A percentile compares a stretch with the other conserved stretches of the same genome.
Evolutionary conservation across 2,888 invertebrate species (phyloP).

Genomic region (Saturnia japonica): DNA sequence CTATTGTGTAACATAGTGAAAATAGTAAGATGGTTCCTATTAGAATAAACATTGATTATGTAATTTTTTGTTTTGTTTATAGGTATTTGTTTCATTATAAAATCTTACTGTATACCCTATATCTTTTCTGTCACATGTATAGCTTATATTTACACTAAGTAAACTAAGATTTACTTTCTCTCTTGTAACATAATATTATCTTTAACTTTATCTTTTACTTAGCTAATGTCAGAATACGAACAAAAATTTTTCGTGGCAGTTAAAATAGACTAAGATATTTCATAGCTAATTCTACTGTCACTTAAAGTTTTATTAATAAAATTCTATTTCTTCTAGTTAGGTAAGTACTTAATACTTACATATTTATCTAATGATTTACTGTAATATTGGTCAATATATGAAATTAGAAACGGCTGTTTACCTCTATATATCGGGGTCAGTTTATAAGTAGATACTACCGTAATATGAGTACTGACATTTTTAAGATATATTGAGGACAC

Average conservation of each 20-base stretch:
- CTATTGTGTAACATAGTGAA: no score
- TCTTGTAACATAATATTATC: neutral
- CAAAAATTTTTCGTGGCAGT: no score
- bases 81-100: neutral
- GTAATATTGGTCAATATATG: neutral
- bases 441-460: neutral
- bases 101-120: neutral
- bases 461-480: neutral
- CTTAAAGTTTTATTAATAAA: neutral
- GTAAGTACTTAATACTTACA: neutral
- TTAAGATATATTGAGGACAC: conserved; percentile 6
- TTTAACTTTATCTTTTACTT: neutral
- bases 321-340: neutral
- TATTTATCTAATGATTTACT: neutral
- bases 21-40: no score
- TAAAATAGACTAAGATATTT: neutral
- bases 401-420: conserved; percentile 1
- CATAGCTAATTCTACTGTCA: neutral
- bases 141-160: neutral
- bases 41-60: neutral
- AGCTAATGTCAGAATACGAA: neutral
- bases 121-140: neutral
- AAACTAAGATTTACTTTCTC: neutral
- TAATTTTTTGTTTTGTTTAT: neutral
- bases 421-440: neutral